Base-by-base conservation (phyloP, 2,888 invertebrate species). In the Drosophila meridionalis region DNA sequence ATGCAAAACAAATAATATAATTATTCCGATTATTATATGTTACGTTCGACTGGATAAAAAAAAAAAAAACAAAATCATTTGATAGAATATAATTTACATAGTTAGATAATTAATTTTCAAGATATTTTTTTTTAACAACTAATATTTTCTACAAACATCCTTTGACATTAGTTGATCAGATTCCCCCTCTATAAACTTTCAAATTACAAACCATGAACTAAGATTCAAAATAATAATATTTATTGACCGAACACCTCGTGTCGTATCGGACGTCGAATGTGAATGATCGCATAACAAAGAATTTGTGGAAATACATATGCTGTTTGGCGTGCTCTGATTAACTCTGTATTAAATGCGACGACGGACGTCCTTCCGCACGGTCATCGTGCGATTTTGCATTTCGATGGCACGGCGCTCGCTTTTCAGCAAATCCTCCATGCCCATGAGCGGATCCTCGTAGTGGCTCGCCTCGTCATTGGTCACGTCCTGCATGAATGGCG, bases 221-320 rank as follows among this genome's bases (percentile, higher is more conserved):
- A 52, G 32, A 34, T 20, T 52, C 9, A 11, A 52, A 34, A 42
- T 12, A 52, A n/a, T 20, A 20, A 8, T 9, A 20, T 52, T 52
- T 52, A 52, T 52, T 34, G 34, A 34, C 50, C 20, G 32, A 20
- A 34, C 50, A 52, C 4, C 14, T n/a, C 32, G 50, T 48, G 50
- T 3, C n/a, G 1, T 2, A 2, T 48, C 32, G 6, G 1, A 48
- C 14, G 50, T 32, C 50, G 8, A 30, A 7, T 6, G 34, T 36
- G 45, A 5, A 26, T 11, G 28, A 28, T 50, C 4, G 42, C 11
- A 28, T 36, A n/a, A 76, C 76, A 61, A 57, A 38, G 30, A 76
- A 76, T 69, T 78, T 69, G 30, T 36, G 6, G 6, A 32, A 48
- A 36, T 34, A 34, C 12, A 6, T 30, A 4, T 48, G 48, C 28